These are phyloP conservation scores for Orchestia grillus DNA, from an alignment of 1,140 invertebrate species.

Conservation along the genomic window DNA sequence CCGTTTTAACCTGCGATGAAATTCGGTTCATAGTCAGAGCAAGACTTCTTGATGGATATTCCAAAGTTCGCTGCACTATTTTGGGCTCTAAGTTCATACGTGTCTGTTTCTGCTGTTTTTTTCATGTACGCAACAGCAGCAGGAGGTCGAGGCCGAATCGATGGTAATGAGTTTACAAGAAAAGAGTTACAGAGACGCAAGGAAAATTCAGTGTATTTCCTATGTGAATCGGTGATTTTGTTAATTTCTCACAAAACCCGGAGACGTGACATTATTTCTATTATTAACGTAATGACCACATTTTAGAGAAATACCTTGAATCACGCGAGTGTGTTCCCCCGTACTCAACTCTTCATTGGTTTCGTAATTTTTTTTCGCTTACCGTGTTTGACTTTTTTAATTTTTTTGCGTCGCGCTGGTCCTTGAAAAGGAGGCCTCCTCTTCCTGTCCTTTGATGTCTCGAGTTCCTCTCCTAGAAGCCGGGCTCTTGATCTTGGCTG, in stretches of 20 bases:
- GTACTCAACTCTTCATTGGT: not conserved
- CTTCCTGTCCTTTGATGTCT: slow-evolving; percentile 55
- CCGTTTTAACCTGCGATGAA: not conserved
- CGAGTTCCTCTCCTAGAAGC: slow-evolving; percentile 19
- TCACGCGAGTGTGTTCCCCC: not conserved
- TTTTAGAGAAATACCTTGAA: not conserved
- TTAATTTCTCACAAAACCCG: not conserved
- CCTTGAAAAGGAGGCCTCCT: slow-evolving; percentile 20
- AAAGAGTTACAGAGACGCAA: too few species aligned
- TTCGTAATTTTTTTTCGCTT: not conserved
- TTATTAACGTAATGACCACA: not conserved
- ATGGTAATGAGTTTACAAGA: not conserved
- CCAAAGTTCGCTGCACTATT: not conserved
- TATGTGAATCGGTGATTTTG: not conserved
- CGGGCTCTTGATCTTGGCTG: slow-evolving; percentile 15
- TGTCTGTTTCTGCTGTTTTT: not conserved
- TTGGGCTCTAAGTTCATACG: not conserved
- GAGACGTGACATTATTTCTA: not conserved
- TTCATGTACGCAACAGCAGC: not conserved
- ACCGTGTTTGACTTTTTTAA: not conserved
- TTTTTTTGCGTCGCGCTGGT: not conserved
- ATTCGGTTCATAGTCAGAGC: not conserved
- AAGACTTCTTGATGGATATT: not conserved
- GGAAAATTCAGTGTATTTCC: too few species aligned
- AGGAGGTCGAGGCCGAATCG: not conserved